These are phyloP conservation scores for Henricia sp. DNA, from an alignment of 53 echinoderm and acorn worm genomes.

Conservation along the genomic window DNA sequence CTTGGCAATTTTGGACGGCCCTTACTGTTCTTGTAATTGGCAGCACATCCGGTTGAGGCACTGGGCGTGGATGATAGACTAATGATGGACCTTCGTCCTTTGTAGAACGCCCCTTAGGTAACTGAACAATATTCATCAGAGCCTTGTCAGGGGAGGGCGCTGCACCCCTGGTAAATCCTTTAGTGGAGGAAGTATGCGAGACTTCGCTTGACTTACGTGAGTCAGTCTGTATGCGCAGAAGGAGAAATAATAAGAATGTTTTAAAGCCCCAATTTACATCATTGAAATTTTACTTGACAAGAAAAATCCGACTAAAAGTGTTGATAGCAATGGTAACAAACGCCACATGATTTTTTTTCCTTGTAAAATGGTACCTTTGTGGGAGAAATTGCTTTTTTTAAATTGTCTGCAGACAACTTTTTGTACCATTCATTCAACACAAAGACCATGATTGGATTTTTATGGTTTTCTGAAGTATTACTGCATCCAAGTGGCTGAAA, in stretches of 20 bases:
- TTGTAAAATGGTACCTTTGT: too few species aligned
- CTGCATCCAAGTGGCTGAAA: too few species aligned
- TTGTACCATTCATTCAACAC: too few species aligned
- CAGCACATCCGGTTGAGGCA: slow-evolving; percentile 84
- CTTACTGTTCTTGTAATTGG: slow-evolving; percentile 95
- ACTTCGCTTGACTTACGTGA: slow-evolving; percentile 26
- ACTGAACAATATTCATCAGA: slow-evolving; percentile 3
- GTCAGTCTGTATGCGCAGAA: not conserved
- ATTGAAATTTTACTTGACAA: too few species aligned
- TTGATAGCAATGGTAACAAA: too few species aligned
- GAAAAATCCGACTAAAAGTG: too few species aligned
- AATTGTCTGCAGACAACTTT: too few species aligned
- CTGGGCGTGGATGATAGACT: slow-evolving; percentile 85
- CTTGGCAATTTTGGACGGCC: not conserved
- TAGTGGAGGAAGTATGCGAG: not conserved
- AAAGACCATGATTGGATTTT: too few species aligned
- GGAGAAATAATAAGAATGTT: not conserved
- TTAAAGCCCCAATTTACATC: too few species aligned
- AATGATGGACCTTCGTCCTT: slow-evolving; percentile 56
- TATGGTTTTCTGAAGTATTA: too few species aligned
- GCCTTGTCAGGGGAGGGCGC: slow-evolving; percentile 25
- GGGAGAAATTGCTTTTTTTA: too few species aligned
- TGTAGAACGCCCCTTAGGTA: slow-evolving; percentile 25
- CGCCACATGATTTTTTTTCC: too few species aligned
- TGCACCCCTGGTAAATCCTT: not conserved